Evolutionary conservation across 2,797 vertebrate genomes (phyloP).

Genomic region (Hirundo rustica): DNA sequence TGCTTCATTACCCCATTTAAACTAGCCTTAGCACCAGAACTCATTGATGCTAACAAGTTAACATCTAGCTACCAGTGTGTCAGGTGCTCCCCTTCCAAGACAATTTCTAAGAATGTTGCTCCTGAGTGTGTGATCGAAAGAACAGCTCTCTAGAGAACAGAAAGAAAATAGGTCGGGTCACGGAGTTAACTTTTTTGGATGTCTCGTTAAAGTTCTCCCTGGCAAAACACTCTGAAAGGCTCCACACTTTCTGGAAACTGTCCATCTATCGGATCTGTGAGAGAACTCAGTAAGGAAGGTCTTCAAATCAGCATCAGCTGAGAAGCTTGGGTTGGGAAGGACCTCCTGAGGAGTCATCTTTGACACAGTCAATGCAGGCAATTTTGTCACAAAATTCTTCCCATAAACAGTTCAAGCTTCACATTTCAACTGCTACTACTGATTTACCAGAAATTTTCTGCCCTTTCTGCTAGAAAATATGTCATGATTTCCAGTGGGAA

Average conservation of each 20-base stretch:
- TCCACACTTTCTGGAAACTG: not conserved
- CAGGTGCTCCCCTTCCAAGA: not conserved
- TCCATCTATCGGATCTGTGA: not conserved
- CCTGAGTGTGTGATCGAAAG: not conserved
- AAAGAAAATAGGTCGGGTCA: not conserved
- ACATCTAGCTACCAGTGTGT: not conserved
- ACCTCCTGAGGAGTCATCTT: not conserved
- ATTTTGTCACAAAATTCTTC: not conserved
- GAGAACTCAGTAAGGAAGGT: not conserved
- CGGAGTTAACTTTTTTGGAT: not conserved
- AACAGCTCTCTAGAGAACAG: not conserved
- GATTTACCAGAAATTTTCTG: slow-evolving; percentile 3
- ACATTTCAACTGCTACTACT: not conserved
- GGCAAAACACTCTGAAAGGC: not conserved
- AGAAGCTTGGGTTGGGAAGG: not conserved
- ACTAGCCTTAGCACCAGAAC: not conserved
- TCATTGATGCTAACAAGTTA: not conserved
- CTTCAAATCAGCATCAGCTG: not conserved
- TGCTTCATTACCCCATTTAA: not conserved
- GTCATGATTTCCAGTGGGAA: not conserved
- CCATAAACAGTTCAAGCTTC: not conserved
- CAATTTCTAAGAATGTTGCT: not conserved
- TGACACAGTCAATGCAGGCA: not conserved
- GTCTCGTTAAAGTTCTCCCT: not conserved
- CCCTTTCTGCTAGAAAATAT: slow-evolving; percentile 3